Conservation (phyloP, 1,140 invertebrate species). For the Dermatophagoides farinae region DNA sequence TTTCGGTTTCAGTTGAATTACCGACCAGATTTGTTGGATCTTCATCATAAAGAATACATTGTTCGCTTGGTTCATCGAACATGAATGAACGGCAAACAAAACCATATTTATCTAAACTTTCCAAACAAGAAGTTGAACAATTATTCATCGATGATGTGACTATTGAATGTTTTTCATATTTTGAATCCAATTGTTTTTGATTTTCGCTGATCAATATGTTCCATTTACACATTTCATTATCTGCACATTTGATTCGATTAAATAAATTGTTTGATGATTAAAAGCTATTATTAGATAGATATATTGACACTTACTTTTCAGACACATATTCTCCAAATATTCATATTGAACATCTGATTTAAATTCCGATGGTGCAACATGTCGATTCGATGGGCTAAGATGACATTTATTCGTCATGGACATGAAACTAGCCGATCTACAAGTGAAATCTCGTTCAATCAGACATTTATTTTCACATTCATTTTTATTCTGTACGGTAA, state of each 20-base stretch:
- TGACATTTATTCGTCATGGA: slow-evolving; percentile 49
- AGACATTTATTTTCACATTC: slow-evolving; percentile 75
- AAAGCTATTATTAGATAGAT: no score
- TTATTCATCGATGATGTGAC: slow-evolving; percentile 18
- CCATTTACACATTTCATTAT: slow-evolving; percentile 17
- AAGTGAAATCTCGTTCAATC: slow-evolving; percentile 56
- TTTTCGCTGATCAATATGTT: slow-evolving; percentile 20
- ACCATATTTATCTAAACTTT: slow-evolving; percentile 19
- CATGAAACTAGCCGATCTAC: slow-evolving; percentile 62
- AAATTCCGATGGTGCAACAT: slow-evolving; percentile 52
- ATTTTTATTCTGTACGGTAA: slow-evolving; percentile 44
- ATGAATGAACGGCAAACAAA: slow-evolving; percentile 42
- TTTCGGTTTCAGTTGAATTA: slow-evolving; percentile 24
- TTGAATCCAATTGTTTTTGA: slow-evolving; percentile 20
- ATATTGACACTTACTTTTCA: slow-evolving; percentile 42
- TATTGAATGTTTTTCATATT: slow-evolving; percentile 19
- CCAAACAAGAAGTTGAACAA: slow-evolving; percentile 19
- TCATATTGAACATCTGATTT: slow-evolving; percentile 62
- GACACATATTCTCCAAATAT: slow-evolving; percentile 72
- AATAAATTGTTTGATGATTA: neutral
- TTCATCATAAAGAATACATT: slow-evolving; percentile 66
- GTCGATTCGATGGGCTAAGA: slow-evolving; percentile 52
- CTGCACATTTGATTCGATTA: neutral
- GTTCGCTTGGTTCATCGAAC: slow-evolving; percentile 58
- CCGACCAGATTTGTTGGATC: slow-evolving; percentile 28